These are phyloP conservation scores for Allacma fusca DNA, from an alignment of 2,888 invertebrate species.

Conservation along the genomic window DNA sequence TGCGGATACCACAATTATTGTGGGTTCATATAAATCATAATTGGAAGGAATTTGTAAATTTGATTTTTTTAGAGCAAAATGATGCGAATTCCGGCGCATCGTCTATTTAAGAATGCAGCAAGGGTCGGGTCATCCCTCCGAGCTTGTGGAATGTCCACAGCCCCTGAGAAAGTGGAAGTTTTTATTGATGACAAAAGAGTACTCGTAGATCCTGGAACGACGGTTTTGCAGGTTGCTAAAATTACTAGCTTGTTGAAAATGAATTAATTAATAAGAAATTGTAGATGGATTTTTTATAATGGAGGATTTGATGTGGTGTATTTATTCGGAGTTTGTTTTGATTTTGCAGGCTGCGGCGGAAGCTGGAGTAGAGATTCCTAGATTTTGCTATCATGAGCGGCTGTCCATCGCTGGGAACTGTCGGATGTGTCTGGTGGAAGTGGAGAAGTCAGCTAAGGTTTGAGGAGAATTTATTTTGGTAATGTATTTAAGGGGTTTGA, in stretches of 20 bases:
- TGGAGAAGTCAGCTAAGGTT: constrained; percentile 94
- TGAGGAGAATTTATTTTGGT: background rate
- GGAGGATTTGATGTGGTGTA: no score
- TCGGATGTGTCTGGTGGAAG: constrained; percentile 99
- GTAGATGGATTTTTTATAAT: no score
- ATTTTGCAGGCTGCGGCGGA: constrained; percentile 86
- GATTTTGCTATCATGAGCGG: constrained; percentile 99
- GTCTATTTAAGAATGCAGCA: constrained; percentile 20
- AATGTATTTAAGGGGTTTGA: constrained; percentile 5
- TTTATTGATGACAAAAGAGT: constrained; percentile 98
- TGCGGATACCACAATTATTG: no score
- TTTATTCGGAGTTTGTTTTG: no score
- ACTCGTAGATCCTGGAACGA: constrained; percentile 92
- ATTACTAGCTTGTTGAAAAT: background rate
- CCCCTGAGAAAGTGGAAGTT: constrained; percentile 86
- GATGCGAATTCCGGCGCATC: constrained; percentile 55
- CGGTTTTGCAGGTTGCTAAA: constrained; percentile 85
- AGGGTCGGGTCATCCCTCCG: constrained; percentile 53
- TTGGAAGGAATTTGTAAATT: no score
- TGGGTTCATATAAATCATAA: no score
- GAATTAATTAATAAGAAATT: no score
- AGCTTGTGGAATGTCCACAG: constrained; percentile 62
- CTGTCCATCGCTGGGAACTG: constrained; percentile 99
- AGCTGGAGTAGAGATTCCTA: constrained; percentile 95
- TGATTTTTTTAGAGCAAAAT: constrained; percentile 42